phyloP scores from a whole-genome alignment of 2,113 vertebrate genomes.

The Falco punctatus region DNA sequence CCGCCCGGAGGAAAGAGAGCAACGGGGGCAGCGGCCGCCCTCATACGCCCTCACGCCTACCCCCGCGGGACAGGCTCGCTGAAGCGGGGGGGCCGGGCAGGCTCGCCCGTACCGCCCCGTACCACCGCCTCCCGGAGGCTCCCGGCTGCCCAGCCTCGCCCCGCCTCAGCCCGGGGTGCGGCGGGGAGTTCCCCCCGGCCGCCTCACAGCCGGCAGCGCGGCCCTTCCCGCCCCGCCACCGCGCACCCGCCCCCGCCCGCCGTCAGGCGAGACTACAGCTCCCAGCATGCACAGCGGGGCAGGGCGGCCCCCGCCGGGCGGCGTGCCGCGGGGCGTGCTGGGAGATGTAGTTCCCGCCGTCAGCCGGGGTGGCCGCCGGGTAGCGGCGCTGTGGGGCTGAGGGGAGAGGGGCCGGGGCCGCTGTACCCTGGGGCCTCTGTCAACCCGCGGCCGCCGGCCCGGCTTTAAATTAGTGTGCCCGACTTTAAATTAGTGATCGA shows the following conservation, averaged over 20 bases:
- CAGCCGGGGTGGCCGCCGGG: rapidly evolving
- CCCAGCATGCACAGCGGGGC: neutral
- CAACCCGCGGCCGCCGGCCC: rapidly evolving
- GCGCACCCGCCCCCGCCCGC: neutral
- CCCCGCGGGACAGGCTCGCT: neutral
- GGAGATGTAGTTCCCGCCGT: neutral
- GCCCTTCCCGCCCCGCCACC: neutral
- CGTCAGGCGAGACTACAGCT: conserved; percentile 16
- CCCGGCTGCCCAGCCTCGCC: too few species aligned
- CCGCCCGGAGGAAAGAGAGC: neutral
- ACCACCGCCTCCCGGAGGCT: too few species aligned
- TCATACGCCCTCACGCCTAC: neutral
- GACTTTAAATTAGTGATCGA: too few species aligned
- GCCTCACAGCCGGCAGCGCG: too few species aligned
- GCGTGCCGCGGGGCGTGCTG: neutral
- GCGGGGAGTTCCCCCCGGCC: too few species aligned
- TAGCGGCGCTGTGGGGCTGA: too few species aligned
- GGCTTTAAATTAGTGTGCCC: too few species aligned
- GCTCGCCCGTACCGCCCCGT: too few species aligned
- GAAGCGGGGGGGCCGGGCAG: neutral
- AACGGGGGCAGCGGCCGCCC: neutral
- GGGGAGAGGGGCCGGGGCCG: rapidly evolving
- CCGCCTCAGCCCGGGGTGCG: neutral
- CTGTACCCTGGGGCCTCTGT: rapidly evolving
- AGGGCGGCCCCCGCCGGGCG: rapidly evolving